Base-by-base conservation (phyloP, 2,888 invertebrate species). In the Mythimna albipuncta region DNA sequence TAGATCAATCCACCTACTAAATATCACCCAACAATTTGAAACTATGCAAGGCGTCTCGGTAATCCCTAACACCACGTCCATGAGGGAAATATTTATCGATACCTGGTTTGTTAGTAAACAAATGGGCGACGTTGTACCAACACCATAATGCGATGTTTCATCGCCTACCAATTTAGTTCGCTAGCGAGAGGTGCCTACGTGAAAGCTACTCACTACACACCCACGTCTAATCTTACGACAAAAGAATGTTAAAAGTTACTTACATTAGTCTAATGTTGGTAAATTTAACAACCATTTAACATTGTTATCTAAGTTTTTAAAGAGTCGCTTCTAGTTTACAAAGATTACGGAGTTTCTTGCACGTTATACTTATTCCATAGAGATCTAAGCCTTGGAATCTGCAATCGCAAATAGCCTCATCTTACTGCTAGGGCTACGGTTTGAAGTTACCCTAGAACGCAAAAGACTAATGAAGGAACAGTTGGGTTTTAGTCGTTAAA, bases 81-180 rank as follows among this genome's bases (percentile, higher is more conserved):
- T 16, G 16, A 47, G 2, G 47, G 2, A 47, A 47, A 16, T 47
- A 47, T 47, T 61, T 62, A 54, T 35, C 63, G 57, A 50, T 38
- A 26, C 26, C 26, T 32, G 44, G 26, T 65, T 58, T 64, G 58
- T 69, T 72, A 57, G 57, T 77, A 67, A 80, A 77, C 61, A 69
- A 58, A n/a, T 62, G 44, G 35, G 6, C 38, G 50, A 66, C 52
- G 61, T 54, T 41, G 35, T 64, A 68, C 26, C 50, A 50, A 26
- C 35, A 55, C 47, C 13, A 63, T 41, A 77, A 66, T 72, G 66
- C 55, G 57, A 50, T 72, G 69, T 61, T 77, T 77, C 69, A 81
- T 67, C 71, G 61, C 54, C 64, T 57, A 69, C 57, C 55, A 54
- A 72, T 77, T 65, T 26, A 44, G 19, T 61, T 55, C 26, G n/a